Percentiles rank a stretch among this genome's conserved stretches.
phyloP scores from a whole-genome alignment of 2,888 invertebrate genomes.

The Piscicola geometra region DNA sequence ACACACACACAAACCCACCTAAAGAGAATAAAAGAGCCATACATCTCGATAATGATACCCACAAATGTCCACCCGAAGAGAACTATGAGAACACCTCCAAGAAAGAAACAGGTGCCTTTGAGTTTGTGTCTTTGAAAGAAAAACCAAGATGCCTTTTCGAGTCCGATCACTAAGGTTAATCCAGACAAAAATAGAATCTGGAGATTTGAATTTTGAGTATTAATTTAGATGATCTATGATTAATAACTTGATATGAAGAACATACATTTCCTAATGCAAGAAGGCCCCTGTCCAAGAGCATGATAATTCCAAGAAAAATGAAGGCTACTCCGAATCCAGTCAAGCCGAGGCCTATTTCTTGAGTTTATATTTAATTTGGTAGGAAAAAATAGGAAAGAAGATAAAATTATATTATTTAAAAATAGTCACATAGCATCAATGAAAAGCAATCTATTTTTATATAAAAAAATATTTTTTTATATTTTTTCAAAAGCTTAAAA shows the following conservation, averaged over 20 bases:
- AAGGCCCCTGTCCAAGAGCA: conserved; percentile 92
- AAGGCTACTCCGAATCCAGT: conserved; percentile 89
- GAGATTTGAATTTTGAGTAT: conserved; percentile 50
- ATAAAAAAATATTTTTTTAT: background rate
- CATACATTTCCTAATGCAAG: conserved; percentile 98
- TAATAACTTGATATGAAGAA: conserved; percentile 46
- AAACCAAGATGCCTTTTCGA: conserved; percentile 88
- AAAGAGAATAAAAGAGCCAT: conserved; percentile 77
- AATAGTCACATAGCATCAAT: too few relatives aligned
- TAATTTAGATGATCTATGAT: background rate
- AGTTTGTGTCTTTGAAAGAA: conserved; percentile 95
- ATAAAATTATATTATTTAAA: too few relatives aligned
- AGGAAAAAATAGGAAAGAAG: too few relatives aligned
- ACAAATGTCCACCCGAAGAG: conserved; percentile 90
- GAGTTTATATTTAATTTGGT: too few relatives aligned
- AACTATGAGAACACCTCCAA: conserved; percentile 82
- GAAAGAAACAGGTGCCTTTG: conserved; percentile 81
- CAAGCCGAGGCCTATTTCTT: conserved; percentile 88
- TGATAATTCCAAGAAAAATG: conserved; percentile 82
- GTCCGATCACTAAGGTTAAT: conserved; percentile 88
- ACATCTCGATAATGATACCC: conserved; percentile 92
- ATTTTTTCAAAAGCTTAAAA: background rate
- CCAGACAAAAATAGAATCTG: conserved; percentile 94
- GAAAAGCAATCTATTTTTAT: too few relatives aligned
- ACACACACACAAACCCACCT: conserved; percentile 59